Evolutionary conservation across 2,888 invertebrate genomes (phyloP), one percentile per base, ranked within the genome.

Genomic region (Drosophila gaucha): DNA sequence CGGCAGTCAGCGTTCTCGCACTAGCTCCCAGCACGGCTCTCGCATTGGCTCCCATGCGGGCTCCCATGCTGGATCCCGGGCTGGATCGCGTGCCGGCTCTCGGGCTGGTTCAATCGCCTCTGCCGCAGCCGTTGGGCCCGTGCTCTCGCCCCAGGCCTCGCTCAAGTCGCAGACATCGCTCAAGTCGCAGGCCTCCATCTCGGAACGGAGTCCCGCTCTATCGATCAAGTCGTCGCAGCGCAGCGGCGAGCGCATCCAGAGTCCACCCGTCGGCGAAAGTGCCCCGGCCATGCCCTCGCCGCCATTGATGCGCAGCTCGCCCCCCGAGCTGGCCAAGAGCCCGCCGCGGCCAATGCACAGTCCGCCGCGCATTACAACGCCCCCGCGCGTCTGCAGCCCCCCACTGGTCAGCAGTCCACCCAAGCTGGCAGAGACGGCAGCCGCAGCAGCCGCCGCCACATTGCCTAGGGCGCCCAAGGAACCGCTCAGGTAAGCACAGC

Each of bases 211-310:
- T 62, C 90, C 89, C 4, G 89, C 78, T 1, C 70, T 64, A 6
- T 90, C 90, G 5, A 58, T 88, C 6, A 87, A 82, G 39, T 87
- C 87, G 9, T 77, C 79, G 6, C 82, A 75, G 30, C 85, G 75
- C 31, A 78, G 74, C 36, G 64, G 24, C n/a, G 73, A 74, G 38
- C 56, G 64, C 6, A 57, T 89, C 10, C 88, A 90, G 56, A 90
- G 90, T 26, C 90, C 90, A 10, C 82, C 82, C 2, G 78, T 80
- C 16, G 90, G 89, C 2, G 90, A 90, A 26, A 72, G 90, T 18
- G 88, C 90, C 8, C 90, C 90, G 54, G 72, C 69, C 1, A 90
- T 90, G 90, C 90, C 90, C 28, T 89, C 90, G 46, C 90, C 90
- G 0, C 90, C 90, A 1, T 33, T 72, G 24, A 84, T 85, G 78